Conservation (phyloP, 2,113 vertebrate species). For the Chrysochloris asiatica region DNA sequence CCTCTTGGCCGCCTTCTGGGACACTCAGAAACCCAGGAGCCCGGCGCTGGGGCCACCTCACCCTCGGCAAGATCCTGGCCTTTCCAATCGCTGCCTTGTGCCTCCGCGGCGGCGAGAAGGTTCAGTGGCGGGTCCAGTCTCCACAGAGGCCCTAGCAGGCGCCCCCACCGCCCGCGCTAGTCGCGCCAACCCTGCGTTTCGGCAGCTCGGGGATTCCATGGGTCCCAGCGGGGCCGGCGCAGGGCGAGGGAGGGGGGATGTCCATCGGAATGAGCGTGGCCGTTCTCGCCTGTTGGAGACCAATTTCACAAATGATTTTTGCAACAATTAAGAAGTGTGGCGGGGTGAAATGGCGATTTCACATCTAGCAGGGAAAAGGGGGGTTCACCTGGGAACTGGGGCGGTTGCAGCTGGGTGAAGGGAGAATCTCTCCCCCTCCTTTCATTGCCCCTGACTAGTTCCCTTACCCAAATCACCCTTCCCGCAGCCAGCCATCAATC, state of each 20-base stretch:
- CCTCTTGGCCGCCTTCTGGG: accelerated
- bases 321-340: constrained; percentile 96
- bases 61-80: neutral
- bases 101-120: neutral
- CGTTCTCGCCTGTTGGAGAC: constrained; percentile 90
- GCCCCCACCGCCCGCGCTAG: accelerated
- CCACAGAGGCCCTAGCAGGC: neutral
- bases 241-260: constrained; percentile 39
- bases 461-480: neutral
- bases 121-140: accelerated
- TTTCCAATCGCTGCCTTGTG: neutral
- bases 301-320: constrained; percentile 98
- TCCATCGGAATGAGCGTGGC: constrained; percentile 87
- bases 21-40: neutral
- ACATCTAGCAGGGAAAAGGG: constrained; percentile 89
- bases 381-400: constrained; percentile 86
- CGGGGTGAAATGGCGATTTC: constrained; percentile 97
- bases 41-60: accelerated
- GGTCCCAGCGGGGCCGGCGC: neutral
- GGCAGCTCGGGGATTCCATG: neutral
- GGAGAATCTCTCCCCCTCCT: neutral
- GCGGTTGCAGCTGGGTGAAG: constrained; percentile 68
- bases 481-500: neutral
- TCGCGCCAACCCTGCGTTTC: too few relatives aligned
- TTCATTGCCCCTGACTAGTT: neutral